Conservation (phyloP, 2,113 vertebrate genomes). For the Procavia capensis region DNA sequence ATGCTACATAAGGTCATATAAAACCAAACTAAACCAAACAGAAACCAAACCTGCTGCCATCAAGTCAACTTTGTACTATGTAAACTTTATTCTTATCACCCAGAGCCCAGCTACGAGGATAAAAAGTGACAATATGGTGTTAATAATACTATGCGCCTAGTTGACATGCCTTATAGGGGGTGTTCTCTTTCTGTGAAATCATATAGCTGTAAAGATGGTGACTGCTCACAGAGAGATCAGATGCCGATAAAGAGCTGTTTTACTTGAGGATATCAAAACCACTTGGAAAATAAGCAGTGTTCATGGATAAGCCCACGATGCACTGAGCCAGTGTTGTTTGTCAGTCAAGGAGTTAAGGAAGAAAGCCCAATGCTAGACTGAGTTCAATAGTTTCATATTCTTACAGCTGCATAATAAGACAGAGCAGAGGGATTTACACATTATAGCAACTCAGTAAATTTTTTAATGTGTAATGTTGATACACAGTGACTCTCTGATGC, state of each 20-base stretch:
- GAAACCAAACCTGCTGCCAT: no score
- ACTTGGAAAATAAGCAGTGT: neutral
- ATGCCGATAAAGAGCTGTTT: neutral
- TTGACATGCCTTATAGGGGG: neutral
- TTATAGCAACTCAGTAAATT: neutral
- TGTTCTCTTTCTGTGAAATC: neutral
- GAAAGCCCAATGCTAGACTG: neutral
- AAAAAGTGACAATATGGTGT: neutral
- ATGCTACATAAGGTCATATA: neutral
- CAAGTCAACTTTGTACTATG: neutral
- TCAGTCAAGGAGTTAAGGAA: neutral
- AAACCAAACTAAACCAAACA: neutral
- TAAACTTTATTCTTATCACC: neutral
- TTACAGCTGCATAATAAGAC: neutral
- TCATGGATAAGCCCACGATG: neutral
- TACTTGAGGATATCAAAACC: neutral
- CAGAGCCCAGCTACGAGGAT: neutral
- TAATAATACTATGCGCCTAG: conserved; percentile 12
- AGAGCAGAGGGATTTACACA: neutral
- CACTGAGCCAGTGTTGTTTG: neutral
- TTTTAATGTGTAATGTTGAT: neutral
- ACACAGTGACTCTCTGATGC: neutral
- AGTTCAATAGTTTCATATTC: neutral
- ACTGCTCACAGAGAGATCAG: neutral
- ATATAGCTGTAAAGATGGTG: neutral